Conservation (phyloP, 2,113 vertebrate species). For the Shinisaurus crocodilurus region DNA sequence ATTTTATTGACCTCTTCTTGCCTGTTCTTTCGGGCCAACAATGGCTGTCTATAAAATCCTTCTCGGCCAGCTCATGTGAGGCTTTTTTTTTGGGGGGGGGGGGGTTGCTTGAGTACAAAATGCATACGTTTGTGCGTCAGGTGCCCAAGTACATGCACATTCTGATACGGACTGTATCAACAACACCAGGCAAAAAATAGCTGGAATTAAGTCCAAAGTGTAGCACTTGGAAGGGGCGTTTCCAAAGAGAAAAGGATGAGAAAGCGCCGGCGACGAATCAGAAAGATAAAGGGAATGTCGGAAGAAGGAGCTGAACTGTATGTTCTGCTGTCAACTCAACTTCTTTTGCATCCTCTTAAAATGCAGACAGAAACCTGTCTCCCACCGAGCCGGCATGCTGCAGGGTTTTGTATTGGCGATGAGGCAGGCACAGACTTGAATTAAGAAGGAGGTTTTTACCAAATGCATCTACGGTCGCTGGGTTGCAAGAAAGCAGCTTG, state of each 20-base stretch:
- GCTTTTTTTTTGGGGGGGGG: too few relatives aligned
- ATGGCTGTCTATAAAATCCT: background rate
- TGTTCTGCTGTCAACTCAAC: background rate
- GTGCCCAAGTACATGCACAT: too few relatives aligned
- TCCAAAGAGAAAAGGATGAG: background rate
- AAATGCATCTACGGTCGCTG: background rate
- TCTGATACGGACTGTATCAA: too few relatives aligned
- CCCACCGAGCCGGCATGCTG: conserved; percentile 1
- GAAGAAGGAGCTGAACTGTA: background rate
- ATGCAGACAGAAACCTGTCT: conserved; percentile 49
- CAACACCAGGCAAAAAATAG: background rate
- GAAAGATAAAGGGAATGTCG: background rate
- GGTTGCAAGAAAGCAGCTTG: background rate
- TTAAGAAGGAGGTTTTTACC: background rate
- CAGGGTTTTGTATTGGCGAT: background rate
- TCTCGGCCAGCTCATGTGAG: background rate
- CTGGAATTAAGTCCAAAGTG: background rate
- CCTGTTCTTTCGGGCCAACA: background rate
- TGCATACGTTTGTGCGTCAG: background rate
- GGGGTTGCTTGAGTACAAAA: background rate
- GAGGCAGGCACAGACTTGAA: conserved; percentile 14
- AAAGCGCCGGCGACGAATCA: background rate
- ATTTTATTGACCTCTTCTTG: background rate
- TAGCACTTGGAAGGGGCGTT: background rate
- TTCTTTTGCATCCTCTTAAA: conserved; percentile 40